Conservation (phyloP, 2,888 invertebrate species). For the Eilema sororculum region DNA sequence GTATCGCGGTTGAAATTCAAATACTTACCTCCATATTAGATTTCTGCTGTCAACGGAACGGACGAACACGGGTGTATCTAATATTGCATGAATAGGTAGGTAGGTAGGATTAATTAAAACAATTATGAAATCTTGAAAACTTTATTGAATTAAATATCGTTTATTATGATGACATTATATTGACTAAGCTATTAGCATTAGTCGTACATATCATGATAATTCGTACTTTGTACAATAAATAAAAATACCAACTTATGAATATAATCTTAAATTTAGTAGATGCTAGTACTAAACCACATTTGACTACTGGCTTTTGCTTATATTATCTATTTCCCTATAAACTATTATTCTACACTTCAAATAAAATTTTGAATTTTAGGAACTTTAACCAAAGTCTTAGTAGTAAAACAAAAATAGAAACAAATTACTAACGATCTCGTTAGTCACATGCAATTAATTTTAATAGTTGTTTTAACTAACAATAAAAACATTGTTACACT, state of each 20-base stretch:
- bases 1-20: no score
- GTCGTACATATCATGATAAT: constrained; percentile 38
- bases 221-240: constrained; percentile 82
- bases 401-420: constrained; percentile 2
- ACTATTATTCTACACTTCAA: constrained; percentile 33
- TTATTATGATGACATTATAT: constrained; percentile 49
- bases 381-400: constrained; percentile 58
- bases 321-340: constrained; percentile 40
- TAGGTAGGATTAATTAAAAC: constrained; percentile 3
- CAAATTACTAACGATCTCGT: neutral
- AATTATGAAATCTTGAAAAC: constrained; percentile 23
- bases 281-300: constrained; percentile 44
- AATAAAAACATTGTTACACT: neutral
- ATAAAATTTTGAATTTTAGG: constrained; percentile 62
- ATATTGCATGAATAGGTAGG: neutral
- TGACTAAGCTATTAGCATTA: constrained; percentile 16
- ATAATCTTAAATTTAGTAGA: constrained; percentile 46
- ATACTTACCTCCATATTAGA: no score
- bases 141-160: constrained; percentile 61
- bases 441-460: neutral
- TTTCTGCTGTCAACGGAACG: neutral
- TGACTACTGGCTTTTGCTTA: constrained; percentile 60
- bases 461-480: neutral
- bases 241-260: constrained; percentile 56
- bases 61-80: neutral